Evolutionary conservation across 2,888 invertebrate species (phyloP).

Genomic region (Drosophila sordidula): DNA sequence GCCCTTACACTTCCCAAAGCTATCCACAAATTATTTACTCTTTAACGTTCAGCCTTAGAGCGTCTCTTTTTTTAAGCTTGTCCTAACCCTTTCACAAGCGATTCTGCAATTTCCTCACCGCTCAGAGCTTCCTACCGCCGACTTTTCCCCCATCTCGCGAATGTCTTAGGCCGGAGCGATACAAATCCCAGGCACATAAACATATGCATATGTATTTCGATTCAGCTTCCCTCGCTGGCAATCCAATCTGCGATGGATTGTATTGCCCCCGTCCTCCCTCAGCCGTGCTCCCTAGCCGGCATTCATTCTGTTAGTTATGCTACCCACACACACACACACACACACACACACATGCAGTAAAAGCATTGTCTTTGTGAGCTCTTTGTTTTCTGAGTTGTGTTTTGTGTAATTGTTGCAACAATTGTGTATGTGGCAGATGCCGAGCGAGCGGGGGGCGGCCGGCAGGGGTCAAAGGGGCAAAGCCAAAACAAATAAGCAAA

Average conservation of each 20-base stretch:
- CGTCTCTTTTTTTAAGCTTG: background rate
- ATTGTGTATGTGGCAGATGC: constrained; percentile 53
- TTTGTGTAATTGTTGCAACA: constrained; percentile 77
- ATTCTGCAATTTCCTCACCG: constrained; percentile 1
- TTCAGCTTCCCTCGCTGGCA: constrained; percentile 7
- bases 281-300: constrained; percentile 8
- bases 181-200: constrained; percentile 6
- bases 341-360: background rate
- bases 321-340: background rate
- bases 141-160: background rate
- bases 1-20: too few relatives aligned
- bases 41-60: background rate
- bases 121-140: too few relatives aligned
- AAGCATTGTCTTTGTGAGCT: constrained; percentile 43
- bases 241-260: constrained; percentile 14
- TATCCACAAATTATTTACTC: background rate
- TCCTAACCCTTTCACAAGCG: background rate
- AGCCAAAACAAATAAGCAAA: constrained; percentile 59
- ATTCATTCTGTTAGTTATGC: constrained; percentile 23
- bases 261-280: background rate
- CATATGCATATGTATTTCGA: background rate
- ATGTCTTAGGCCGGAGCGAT: constrained; percentile 7
- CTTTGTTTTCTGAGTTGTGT: constrained; percentile 59
- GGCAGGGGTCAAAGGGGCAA: constrained; percentile 15
- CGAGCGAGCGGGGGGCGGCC: constrained; percentile 5